Evolutionary conservation across 1,140 invertebrate genomes (phyloP), one percentile per base, ranked within the genome.

Genomic region (Drosophila chauvacae): DNA sequence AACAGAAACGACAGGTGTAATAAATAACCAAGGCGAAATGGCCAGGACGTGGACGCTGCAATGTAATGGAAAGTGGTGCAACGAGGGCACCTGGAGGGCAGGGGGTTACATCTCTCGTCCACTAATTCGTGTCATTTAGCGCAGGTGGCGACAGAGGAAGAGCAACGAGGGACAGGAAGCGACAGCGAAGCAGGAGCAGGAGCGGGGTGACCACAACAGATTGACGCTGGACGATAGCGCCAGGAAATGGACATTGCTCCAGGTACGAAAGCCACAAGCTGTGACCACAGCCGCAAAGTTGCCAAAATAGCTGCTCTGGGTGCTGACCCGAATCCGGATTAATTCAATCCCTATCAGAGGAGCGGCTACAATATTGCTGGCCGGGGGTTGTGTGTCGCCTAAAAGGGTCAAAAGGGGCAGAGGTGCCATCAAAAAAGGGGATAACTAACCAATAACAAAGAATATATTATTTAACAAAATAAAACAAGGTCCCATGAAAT

Each of bases 61-160:
- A 73, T 81, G 80, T 79, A 79, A 83, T 83, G 75, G 63, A 77
- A 68, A 77, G 66, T 69, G 71, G 33, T 56, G 65, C 45, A 33
- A 33, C 26, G 35, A n/a, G 39, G 42, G 30, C 60, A 58, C 20
- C 10, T 26, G 51, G 51, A 33, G 61, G 55, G 33, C 28, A 55
- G 44, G 33, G 45, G 45, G 41, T 48, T 39, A 58, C 56, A 65
- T 53, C 44, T 81, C 48, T 81, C 48, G 65, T 83, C 62, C 76
- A 75, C 84, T 88, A 87, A 87, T 87, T 87, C 73, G 84, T 84
- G 84, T 87, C 84, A 87, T 88, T 87, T 88, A 87, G 62, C 64
- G 84, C 84, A 87, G 84, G 84, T 87, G 84, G 84, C 65, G 84
- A 87, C 84, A 87, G 64, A 77, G 76, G 65, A 80, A 80, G 65